These are phyloP conservation scores for Dynastes maya DNA, from an alignment of 2,888 invertebrate species.

Conservation along the genomic window DNA sequence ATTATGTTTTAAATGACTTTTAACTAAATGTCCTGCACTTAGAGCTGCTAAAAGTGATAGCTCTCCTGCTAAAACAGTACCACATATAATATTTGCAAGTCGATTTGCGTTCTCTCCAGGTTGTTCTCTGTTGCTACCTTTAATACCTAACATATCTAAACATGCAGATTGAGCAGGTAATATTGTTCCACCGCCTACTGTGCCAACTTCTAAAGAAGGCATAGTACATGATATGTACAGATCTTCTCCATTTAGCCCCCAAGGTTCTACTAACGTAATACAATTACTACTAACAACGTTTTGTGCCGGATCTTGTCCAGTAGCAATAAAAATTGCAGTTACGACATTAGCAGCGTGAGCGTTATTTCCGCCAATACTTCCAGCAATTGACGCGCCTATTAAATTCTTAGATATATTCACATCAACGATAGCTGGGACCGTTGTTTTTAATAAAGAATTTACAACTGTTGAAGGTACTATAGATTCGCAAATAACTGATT, in stretches of 20 bases:
- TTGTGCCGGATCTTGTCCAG: slow-evolving; percentile 99
- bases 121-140: slow-evolving; percentile 78
- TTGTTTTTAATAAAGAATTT: slow-evolving; percentile 86
- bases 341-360: slow-evolving; percentile 99
- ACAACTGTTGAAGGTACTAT: slow-evolving; percentile 85
- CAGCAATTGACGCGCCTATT: slow-evolving; percentile 95
- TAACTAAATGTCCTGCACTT: slow-evolving; percentile 95
- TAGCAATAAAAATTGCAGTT: slow-evolving; percentile 97
- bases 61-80: slow-evolving; percentile 97
- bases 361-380: slow-evolving; percentile 94
- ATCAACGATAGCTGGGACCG: slow-evolving; percentile 87
- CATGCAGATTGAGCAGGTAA: slow-evolving; percentile 93
- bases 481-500: slow-evolving; percentile 96
- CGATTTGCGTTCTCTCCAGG: slow-evolving; percentile 93
- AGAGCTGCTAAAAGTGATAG: slow-evolving; percentile 97
- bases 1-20: slow-evolving; percentile 96
- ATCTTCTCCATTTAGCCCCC: slow-evolving; percentile 84
- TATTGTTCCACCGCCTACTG: slow-evolving; percentile 91
- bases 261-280: slow-evolving; percentile 93
- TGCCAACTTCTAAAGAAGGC: slow-evolving; percentile 98
- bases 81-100: slow-evolving; percentile 93
- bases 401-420: slow-evolving; percentile 95
- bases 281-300: slow-evolving; percentile 97
- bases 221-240: slow-evolving; percentile 96
- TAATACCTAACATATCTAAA: slow-evolving; percentile 89